Base-by-base conservation (phyloP, 1,140 invertebrate genomes). In the Hyles vespertilio region DNA sequence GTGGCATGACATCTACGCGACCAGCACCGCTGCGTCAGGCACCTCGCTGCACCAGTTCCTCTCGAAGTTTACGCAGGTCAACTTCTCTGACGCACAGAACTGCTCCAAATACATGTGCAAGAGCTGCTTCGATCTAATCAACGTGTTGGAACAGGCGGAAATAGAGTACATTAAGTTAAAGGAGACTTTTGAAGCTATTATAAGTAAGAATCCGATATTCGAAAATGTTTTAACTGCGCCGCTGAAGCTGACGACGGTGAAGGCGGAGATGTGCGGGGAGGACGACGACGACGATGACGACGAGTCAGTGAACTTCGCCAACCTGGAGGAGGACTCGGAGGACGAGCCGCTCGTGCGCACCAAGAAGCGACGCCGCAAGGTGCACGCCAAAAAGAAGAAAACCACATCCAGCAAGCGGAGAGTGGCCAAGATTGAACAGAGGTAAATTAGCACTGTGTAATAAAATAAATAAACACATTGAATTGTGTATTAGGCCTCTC, bases 161-260 rank as follows among this genome's bases (percentile, higher is more conserved):
- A 50, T 78, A 32, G 84, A 86, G 50, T 88, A 88, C 51, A 45
- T 72, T 2, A 87, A 85, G 58, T 51, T 84, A 8, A 87, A 81
- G 64, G 77, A 83, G 43, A 67, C 76, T 12, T 88, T 88, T 67
- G 79, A 87, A 51, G 66, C 77, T 47, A 79, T 88, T 11, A 65
- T 88, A 32, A 83, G 67, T 54, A 86, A 84, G 63, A 88, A 88
- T 58, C 85, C 85, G 3, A 56, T 88, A 51, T 86, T 88, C 61
- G 74, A 71, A 0, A 7, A 46, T 0, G 9, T 40, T 3, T 54
- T 58, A 51, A 40, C 56, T 3, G 63, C 65, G n/a, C 54, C 71
- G 45, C 51, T 70, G 12, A 61, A 53, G 5, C 53, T 78, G 11
- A 66, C 70, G 1, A 34, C 66, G 44, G 72, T 87, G 4, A 87